phyloP scores from a whole-genome alignment of 1,140 invertebrate genomes.

The Tetragnatha versicolor region DNA sequence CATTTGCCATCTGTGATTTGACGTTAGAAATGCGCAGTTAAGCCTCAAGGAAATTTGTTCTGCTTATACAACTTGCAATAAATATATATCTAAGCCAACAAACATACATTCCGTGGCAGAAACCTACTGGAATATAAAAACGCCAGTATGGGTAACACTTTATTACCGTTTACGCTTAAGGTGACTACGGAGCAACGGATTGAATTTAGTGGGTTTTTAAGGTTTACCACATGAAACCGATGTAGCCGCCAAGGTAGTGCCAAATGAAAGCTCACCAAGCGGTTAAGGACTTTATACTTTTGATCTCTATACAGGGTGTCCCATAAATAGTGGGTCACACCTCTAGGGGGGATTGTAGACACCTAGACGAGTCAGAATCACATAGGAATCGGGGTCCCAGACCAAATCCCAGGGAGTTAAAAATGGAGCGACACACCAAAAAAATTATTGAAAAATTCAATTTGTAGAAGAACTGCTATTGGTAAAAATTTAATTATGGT shows the following conservation, averaged over 20 bases:
- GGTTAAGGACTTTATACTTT: background rate
- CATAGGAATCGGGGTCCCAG: too few relatives aligned
- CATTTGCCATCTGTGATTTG: too few relatives aligned
- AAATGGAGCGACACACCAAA: too few relatives aligned
- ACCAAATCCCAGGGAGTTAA: too few relatives aligned
- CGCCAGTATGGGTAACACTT: background rate
- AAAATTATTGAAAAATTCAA: too few relatives aligned
- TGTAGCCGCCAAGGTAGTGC: background rate
- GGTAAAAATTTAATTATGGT: too few relatives aligned
- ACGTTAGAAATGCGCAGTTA: too few relatives aligned
- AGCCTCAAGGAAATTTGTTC: too few relatives aligned
- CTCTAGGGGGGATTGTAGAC: background rate
- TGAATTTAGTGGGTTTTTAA: constrained; percentile 20
- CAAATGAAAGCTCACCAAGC: background rate
- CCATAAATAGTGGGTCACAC: background rate
- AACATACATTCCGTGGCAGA: background rate
- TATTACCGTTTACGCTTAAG: constrained; percentile 24
- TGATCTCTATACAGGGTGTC: background rate
- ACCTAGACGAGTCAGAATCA: background rate
- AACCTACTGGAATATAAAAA: background rate
- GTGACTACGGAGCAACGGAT: constrained; percentile 3
- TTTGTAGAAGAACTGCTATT: too few relatives aligned
- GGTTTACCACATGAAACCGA: background rate
- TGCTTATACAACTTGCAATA: too few relatives aligned
- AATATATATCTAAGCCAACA: background rate